Evolutionary conservation across 2,888 invertebrate genomes (phyloP).

Genomic region (Chromoteleia sp.): DNA sequence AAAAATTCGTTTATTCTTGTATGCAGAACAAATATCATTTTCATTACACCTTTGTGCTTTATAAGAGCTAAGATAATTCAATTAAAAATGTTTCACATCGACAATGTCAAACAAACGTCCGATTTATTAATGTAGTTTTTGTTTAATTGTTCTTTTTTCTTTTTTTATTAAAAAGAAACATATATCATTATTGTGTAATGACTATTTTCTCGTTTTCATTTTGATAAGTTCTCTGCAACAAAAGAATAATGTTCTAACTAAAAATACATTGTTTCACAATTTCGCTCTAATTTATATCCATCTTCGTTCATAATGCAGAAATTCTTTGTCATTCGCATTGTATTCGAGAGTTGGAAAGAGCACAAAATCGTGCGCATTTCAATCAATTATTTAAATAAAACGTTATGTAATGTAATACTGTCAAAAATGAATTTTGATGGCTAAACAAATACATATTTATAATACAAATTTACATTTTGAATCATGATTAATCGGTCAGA

Average conservation of each 20-base stretch:
- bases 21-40: no score
- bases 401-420: not conserved
- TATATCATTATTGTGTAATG: not conserved
- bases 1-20: no score
- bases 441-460: constrained; percentile 6
- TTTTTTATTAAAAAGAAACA: not conserved
- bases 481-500: not conserved
- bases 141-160: not conserved
- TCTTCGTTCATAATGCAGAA: constrained; percentile 5
- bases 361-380: not conserved
- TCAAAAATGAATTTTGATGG: not conserved
- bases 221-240: not conserved
- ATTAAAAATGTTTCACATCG: no score
- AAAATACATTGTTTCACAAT: constrained; percentile 17
- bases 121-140: no score
- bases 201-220: no score
- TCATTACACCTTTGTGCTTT: no score
- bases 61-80: no score
- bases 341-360: constrained; percentile 1
- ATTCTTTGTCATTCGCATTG: constrained; percentile 6
- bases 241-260: constrained; percentile 4
- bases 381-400: constrained; percentile 6
- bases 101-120: no score
- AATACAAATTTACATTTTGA: constrained; percentile 7
- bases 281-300: constrained; percentile 15